phyloP scores from a whole-genome alignment of 1,140 invertebrate species.

The Drosophila azteca region DNA sequence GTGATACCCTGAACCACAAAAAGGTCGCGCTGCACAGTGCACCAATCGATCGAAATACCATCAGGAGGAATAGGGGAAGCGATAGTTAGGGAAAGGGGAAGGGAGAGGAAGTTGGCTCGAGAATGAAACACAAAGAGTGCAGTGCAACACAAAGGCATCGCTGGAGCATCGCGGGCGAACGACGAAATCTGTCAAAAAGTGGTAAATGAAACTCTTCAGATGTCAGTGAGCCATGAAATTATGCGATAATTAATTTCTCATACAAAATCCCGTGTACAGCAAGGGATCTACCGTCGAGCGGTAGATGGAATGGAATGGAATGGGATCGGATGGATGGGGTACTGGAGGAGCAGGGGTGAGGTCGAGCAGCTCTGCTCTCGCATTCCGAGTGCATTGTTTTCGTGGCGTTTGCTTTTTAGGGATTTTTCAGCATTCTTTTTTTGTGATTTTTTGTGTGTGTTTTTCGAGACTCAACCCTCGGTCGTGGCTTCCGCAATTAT shows the following conservation, averaged over 20 bases:
- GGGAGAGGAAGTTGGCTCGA: not conserved
- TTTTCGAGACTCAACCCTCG: conserved; percentile 40
- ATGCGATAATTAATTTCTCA: conserved; percentile 83
- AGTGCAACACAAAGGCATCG: conserved; percentile 38
- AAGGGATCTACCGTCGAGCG: conserved; percentile 5
- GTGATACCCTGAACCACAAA: conserved; percentile 27
- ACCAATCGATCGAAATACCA: conserved; percentile 32
- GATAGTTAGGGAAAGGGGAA: no score
- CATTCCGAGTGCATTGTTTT: conserved; percentile 58
- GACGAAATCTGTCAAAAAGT: conserved; percentile 77
- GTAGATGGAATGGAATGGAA: not conserved
- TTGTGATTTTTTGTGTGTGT: conserved; percentile 37
- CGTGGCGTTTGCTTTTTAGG: conserved; percentile 52
- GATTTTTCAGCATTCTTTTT: conserved; percentile 49
- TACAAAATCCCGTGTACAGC: conserved; percentile 43
- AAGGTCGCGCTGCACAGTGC: conserved; percentile 26
- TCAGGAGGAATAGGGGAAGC: no score
- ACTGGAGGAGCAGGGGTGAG: not conserved
- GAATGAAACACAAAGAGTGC: conserved; percentile 32
- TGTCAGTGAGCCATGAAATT: conserved; percentile 83
- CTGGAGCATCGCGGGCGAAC: conserved; percentile 15
- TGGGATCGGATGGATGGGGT: no score
- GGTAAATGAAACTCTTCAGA: conserved; percentile 82
- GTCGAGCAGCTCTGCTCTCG: conserved; percentile 1
- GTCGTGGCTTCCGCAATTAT: conserved; percentile 68